phyloP scores from a whole-genome alignment of 2,113 vertebrate genomes.

The Neofelis nebulosa region DNA sequence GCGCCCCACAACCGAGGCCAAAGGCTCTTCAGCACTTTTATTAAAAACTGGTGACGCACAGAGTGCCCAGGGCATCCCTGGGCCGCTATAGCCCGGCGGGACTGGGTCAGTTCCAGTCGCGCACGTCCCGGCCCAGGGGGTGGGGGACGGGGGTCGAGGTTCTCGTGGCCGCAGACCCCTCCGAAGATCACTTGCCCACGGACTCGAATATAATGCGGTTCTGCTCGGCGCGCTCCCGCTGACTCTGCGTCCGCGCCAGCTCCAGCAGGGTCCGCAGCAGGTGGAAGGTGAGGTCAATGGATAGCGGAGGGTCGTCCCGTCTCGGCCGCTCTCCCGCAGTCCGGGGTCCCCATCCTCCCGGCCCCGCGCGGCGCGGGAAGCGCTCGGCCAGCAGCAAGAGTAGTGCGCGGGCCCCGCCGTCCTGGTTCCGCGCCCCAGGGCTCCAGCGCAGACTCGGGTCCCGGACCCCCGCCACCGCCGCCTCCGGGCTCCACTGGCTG shows the following conservation, averaged over 20 bases:
- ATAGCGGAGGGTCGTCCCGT: constrained; percentile 91
- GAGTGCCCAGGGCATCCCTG: not conserved
- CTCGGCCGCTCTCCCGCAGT: constrained; percentile 74
- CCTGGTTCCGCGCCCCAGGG: constrained; percentile 61
- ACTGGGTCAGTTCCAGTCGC: not conserved
- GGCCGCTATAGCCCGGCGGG: not conserved
- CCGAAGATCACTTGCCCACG: constrained; percentile 89
- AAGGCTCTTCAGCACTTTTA: constrained; percentile 80
- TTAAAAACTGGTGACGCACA: constrained; percentile 73
- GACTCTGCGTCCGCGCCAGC: constrained; percentile 91
- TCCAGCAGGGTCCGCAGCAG: constrained; percentile 94
- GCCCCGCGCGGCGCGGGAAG: constrained; percentile 43
- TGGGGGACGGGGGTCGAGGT: not conserved
- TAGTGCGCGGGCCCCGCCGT: constrained; percentile 65
- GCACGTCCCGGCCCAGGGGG: not conserved
- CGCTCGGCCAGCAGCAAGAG: constrained; percentile 70
- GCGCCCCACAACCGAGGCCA: constrained; percentile 22
- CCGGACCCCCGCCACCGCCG: constrained; percentile 14
- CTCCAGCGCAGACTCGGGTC: constrained; percentile 75
- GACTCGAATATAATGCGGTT: constrained; percentile 94
- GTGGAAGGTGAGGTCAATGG: constrained; percentile 97
- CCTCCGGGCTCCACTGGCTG: constrained; percentile 25
- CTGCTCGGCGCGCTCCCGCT: constrained; percentile 90
- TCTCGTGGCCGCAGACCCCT: not conserved
- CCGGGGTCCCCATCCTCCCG: not conserved